Evolutionary conservation across 1,140 invertebrate genomes (phyloP).

Genomic region (Brachionus rubens): DNA sequence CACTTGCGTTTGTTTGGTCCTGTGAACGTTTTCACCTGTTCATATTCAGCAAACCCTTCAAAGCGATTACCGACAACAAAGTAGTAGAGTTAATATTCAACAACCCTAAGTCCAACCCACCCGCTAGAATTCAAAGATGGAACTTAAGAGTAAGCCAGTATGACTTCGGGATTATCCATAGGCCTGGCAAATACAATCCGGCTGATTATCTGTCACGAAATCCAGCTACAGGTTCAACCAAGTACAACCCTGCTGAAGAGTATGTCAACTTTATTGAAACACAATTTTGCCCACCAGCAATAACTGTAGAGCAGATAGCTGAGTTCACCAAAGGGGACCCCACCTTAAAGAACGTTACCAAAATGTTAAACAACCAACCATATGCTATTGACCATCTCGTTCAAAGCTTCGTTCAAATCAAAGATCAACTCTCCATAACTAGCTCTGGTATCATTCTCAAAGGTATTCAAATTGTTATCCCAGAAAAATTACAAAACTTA

Average conservation of each 20-base stretch:
- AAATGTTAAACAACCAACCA: neutral
- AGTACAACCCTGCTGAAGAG: neutral
- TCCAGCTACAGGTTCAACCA: neutral
- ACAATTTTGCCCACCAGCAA: neutral
- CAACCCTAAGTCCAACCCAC: neutral
- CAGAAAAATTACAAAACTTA: slow-evolving; percentile 43
- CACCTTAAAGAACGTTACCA: neutral
- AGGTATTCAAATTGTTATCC: slow-evolving; percentile 48
- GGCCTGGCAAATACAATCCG: neutral
- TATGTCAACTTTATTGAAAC: neutral
- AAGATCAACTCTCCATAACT: neutral
- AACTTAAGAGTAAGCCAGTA: neutral
- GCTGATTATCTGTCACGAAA: neutral
- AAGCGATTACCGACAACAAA: neutral
- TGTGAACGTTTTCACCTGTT: neutral
- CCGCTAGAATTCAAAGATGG: neutral
- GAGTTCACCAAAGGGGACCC: neutral
- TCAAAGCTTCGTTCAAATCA: neutral
- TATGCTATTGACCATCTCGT: neutral
- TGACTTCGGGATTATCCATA: neutral
- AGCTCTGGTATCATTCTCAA: slow-evolving; percentile 43
- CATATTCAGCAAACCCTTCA: neutral
- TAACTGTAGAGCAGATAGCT: neutral
- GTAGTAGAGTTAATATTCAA: slow-evolving; percentile 6
- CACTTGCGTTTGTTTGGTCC: neutral